Percentiles rank a stretch among this genome's conserved stretches.
These are phyloP conservation scores for Hyposoter dolosus DNA, from an alignment of 2,888 invertebrate genomes.

Conservation along the genomic window DNA sequence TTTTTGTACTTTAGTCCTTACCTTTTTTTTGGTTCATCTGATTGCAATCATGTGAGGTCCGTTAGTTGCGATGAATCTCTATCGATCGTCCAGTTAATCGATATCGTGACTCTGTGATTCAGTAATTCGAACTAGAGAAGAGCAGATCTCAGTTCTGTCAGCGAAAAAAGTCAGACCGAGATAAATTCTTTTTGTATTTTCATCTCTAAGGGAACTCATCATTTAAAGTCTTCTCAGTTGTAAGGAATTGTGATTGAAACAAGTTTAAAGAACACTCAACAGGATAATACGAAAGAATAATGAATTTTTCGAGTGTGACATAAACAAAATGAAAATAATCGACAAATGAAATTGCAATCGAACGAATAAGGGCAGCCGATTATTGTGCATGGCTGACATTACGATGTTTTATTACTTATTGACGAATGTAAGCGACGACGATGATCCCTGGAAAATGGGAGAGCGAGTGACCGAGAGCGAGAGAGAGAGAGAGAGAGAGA, in stretches of 20 bases:
- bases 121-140: conserved; percentile 7
- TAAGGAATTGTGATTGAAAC: conserved; percentile 58
- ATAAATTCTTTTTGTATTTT: conserved; percentile 3
- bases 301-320: conserved; percentile 28
- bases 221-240: conserved; percentile 54
- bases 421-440: conserved; percentile 76
- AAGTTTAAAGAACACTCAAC: conserved; percentile 42
- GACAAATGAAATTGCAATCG: conserved; percentile 3
- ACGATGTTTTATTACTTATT: conserved; percentile 81
- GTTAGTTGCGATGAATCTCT: not conserved
- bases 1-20: conserved; percentile 57
- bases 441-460: conserved; percentile 71
- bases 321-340: not conserved
- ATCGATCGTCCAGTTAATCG: not conserved
- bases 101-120: not conserved
- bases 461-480: conserved; percentile 17
- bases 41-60: not conserved
- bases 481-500: conserved; percentile 29
- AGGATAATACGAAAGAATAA: conserved; percentile 30
- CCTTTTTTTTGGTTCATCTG: conserved; percentile 14
- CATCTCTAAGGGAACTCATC: conserved; percentile 25
- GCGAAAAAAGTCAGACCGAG: conserved; percentile 20
- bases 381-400: conserved; percentile 66
- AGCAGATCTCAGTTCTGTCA: conserved; percentile 15
- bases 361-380: conserved; percentile 19